Conservation (phyloP, 2,797 vertebrate species). For the Gephyroberyx darwinii region DNA sequence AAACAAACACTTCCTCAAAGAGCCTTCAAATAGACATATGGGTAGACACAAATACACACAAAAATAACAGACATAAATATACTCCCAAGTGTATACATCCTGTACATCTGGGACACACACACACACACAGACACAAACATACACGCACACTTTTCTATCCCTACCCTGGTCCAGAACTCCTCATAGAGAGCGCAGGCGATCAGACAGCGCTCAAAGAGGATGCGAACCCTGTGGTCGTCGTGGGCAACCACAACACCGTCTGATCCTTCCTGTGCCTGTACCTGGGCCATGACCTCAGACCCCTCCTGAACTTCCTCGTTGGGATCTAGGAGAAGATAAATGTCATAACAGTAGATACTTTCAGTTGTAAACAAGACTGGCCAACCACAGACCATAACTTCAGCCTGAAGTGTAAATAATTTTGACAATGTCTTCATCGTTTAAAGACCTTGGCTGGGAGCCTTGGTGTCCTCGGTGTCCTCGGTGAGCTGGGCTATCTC, state of each 20-base stretch:
- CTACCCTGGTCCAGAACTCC: slow-evolving; percentile 88
- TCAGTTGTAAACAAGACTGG: background rate
- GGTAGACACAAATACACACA: no score
- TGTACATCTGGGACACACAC: background rate
- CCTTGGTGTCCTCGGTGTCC: slow-evolving; percentile 52
- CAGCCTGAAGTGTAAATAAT: background rate
- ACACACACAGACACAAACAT: background rate
- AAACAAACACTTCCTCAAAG: background rate
- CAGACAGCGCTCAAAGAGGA: slow-evolving; percentile 89
- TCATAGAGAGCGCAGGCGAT: slow-evolving; percentile 90
- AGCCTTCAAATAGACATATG: background rate
- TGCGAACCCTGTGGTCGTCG: slow-evolving; percentile 78
- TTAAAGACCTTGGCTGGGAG: slow-evolving; percentile 50
- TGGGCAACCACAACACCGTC: slow-evolving; percentile 37
- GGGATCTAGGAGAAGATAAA: slow-evolving; percentile 45
- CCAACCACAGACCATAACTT: no score
- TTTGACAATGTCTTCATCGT: background rate
- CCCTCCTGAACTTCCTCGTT: slow-evolving; percentile 69
- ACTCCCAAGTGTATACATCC: slow-evolving; percentile 4
- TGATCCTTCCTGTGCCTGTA: slow-evolving; percentile 27
- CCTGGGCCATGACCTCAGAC: slow-evolving; percentile 49
- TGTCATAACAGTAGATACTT: background rate
- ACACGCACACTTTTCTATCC: slow-evolving; percentile 10
- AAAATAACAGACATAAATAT: background rate
- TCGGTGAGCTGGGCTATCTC: slow-evolving; percentile 77